Conservation (phyloP, 2,888 invertebrate species). For the Melolontha melolontha region DNA sequence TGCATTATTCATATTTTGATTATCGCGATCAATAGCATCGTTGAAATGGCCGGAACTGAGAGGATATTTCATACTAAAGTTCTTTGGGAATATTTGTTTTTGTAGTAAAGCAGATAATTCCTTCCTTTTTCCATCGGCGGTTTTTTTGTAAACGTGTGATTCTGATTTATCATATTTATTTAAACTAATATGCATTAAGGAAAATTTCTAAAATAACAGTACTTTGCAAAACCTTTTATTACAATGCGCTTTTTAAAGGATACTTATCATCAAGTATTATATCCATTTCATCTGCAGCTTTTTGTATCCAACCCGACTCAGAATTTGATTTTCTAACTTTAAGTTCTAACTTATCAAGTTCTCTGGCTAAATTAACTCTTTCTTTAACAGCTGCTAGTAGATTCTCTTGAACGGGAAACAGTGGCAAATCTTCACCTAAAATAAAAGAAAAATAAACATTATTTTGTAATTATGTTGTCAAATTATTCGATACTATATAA, state of each 20-base stretch:
- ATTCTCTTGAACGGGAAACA: slow-evolving; percentile 81
- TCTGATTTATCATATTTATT: slow-evolving; percentile 56
- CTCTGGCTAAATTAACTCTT: slow-evolving; percentile 81
- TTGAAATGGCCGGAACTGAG: slow-evolving; percentile 55
- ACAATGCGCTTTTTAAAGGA: slow-evolving; percentile 41
- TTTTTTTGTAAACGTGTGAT: slow-evolving; percentile 57
- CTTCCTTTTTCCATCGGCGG: slow-evolving; percentile 67
- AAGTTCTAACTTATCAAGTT: slow-evolving; percentile 83
- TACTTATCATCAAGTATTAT: slow-evolving; percentile 84
- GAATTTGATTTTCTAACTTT: slow-evolving; percentile 73
- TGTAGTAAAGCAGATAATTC: slow-evolving; percentile 68
- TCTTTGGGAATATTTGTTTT: slow-evolving; percentile 75
- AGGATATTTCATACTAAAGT: slow-evolving; percentile 76
- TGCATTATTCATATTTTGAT: slow-evolving; percentile 63
- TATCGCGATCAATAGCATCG: slow-evolving; percentile 53
- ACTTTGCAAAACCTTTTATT: too few relatives aligned
- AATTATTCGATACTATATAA: background rate
- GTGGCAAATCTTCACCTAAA: slow-evolving; percentile 83
- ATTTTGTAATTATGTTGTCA: background rate
- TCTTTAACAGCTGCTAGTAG: slow-evolving; percentile 76
- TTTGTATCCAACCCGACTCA: slow-evolving; percentile 87
- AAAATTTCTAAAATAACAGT: background rate
- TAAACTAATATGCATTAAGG: background rate
- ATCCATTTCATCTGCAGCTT: slow-evolving; percentile 91
- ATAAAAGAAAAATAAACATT: slow-evolving; percentile 17